Conservation (phyloP, 2,113 vertebrate genomes). For the Tyrannus savana region DNA sequence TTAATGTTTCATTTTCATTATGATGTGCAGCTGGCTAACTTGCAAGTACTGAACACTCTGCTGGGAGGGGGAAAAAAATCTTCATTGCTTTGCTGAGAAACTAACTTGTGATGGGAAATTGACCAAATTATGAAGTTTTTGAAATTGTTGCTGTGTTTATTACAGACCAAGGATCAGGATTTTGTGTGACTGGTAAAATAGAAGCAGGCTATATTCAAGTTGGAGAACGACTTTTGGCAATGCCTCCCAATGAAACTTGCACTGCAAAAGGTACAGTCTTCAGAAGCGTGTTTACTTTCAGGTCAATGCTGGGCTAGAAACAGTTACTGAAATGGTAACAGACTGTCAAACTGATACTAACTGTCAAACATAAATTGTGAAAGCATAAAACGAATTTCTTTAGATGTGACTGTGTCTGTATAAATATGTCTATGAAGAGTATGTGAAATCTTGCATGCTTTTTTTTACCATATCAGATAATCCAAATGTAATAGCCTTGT, state of each 20-base stretch:
- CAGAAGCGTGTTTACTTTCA: constrained; percentile 58
- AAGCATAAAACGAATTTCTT: constrained; percentile 78
- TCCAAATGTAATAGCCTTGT: constrained; percentile 29
- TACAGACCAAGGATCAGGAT: constrained; percentile 96
- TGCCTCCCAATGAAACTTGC: constrained; percentile 98
- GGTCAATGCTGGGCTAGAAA: constrained; percentile 64
- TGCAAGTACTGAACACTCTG: constrained; percentile 22
- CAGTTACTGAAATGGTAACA: constrained; percentile 78
- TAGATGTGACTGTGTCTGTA: constrained; percentile 72
- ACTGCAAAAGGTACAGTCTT: constrained; percentile 89
- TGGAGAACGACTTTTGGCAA: constrained; percentile 89
- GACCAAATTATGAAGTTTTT: not conserved
- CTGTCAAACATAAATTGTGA: constrained; percentile 79
- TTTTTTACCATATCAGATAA: not conserved
- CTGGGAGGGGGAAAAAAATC: not conserved
- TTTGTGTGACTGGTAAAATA: constrained; percentile 97
- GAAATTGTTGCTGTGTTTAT: constrained; percentile 29
- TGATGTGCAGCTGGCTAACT: constrained; percentile 25
- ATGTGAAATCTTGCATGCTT: constrained; percentile 9
- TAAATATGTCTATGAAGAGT: constrained; percentile 44
- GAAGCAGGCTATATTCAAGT: constrained; percentile 94
- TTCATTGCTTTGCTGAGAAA: not conserved
- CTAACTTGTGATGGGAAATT: not conserved
- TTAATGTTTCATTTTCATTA: constrained; percentile 60
- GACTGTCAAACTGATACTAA: constrained; percentile 82